phyloP scores from a whole-genome alignment of 2,113 vertebrate species.

The Embiotoca jacksoni region DNA sequence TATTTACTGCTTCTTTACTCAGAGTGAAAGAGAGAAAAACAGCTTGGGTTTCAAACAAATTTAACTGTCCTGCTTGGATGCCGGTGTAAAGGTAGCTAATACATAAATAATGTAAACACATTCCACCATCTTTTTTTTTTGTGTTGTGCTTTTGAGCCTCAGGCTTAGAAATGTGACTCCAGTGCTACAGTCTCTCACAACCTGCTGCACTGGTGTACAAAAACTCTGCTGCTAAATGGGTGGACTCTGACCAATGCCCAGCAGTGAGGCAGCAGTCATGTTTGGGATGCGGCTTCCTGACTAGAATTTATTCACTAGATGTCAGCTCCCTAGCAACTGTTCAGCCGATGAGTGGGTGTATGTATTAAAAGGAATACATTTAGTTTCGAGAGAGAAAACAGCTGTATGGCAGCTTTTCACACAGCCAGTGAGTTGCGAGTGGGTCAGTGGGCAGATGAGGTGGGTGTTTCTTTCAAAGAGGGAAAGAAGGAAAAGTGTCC shows the following conservation, averaged over 20 bases:
- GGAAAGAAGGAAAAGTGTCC: background rate
- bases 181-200: constrained; percentile 19
- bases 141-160: constrained; percentile 33
- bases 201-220: constrained; percentile 24
- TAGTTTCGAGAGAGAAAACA: constrained; percentile 34
- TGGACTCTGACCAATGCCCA: constrained; percentile 44
- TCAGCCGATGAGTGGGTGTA: constrained; percentile 48
- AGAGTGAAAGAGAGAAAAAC: constrained; percentile 26
- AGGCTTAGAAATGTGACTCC: constrained; percentile 46
- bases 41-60: constrained; percentile 44
- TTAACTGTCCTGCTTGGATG: constrained; percentile 38
- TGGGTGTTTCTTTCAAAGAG: constrained; percentile 15
- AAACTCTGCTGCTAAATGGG: constrained; percentile 21
- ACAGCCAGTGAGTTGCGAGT: background rate
- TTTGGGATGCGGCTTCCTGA: constrained; percentile 23
- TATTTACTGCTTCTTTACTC: constrained; percentile 58
- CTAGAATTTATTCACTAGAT: constrained; percentile 37
- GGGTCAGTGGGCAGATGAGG: background rate
- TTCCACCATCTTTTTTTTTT: constrained; percentile 45
- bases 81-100: constrained; percentile 58
- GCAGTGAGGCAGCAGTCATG: constrained; percentile 16
- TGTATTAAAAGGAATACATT: constrained; percentile 37
- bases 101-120: constrained; percentile 70
- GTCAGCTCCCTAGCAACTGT: constrained; percentile 35
- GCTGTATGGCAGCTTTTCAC: constrained; percentile 34